These are phyloP conservation scores for Gallinago jamesoni DNA, from an alignment of 2,113 vertebrate genomes.

Conservation along the genomic window DNA sequence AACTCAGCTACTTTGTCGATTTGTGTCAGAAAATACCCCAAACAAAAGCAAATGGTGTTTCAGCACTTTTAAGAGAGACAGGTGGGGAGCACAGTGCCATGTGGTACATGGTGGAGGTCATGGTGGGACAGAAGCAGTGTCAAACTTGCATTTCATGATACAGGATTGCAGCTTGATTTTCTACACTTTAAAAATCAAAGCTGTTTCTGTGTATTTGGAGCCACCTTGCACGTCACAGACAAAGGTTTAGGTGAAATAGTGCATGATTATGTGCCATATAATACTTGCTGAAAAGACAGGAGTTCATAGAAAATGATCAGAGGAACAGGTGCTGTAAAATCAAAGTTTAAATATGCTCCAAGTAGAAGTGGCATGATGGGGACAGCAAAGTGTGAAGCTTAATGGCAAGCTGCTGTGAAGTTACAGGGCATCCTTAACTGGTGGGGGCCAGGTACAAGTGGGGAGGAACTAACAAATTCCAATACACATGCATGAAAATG, in stretches of 20 bases:
- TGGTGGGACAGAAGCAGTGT: not conserved
- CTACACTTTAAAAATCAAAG: not conserved
- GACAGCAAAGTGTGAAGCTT: not conserved
- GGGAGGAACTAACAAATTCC: not conserved
- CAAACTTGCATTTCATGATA: not conserved
- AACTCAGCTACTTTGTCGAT: not conserved
- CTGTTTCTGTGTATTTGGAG: not conserved
- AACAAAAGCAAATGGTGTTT: not conserved
- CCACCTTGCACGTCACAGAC: not conserved
- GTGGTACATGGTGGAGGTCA: not conserved
- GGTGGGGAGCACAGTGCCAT: not conserved
- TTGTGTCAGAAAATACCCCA: not conserved
- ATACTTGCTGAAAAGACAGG: not conserved
- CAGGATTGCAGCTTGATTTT: not conserved
- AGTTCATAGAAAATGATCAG: not conserved
- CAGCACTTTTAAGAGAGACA: not conserved
- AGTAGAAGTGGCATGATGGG: not conserved
- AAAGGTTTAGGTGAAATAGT: not conserved
- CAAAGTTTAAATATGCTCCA: not conserved
- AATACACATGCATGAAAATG: not conserved
- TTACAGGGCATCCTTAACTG: not conserved
- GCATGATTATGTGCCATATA: not conserved
- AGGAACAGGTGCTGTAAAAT: accelerated
- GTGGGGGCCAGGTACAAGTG: accelerated
- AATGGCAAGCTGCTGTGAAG: not conserved